These are phyloP conservation scores for Steatocranus sp. DNA, from an alignment of 2,797 vertebrate species.

Conservation along the genomic window DNA sequence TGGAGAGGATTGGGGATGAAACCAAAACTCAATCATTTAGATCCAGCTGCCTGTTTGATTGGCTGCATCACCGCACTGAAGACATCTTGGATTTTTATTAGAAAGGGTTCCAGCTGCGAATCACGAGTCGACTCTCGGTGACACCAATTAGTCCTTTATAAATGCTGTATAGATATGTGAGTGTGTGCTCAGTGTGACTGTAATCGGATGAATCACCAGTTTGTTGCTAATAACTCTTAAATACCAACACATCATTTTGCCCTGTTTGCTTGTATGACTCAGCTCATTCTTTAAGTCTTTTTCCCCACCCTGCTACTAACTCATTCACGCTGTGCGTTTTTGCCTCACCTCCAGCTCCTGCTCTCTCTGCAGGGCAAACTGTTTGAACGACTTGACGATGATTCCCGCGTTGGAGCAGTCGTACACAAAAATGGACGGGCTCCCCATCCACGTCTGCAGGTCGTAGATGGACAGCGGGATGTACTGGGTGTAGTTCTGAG, in stretches of 20 bases:
- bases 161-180: background rate
- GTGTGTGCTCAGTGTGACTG: background rate
- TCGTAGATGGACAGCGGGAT: constrained; percentile 97
- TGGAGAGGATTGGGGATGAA: background rate
- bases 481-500: constrained; percentile 97
- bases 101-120: background rate
- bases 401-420: constrained; percentile 97
- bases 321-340: background rate
- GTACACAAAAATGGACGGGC: constrained; percentile 96
- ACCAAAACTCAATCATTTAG: constrained; percentile 25
- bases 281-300: background rate
- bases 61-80: background rate
- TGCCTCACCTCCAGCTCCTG: constrained; percentile 92
- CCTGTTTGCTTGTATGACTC: background rate
- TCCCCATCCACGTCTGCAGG: constrained; percentile 99
- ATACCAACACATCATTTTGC: background rate
- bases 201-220: background rate
- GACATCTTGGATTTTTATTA: background rate
- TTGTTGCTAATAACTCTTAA: constrained; percentile 4
- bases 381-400: constrained; percentile 97
- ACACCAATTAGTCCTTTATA: background rate
- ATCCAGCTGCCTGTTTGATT: constrained; percentile 27
- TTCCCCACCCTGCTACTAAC: background rate
- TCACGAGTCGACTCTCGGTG: background rate
- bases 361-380: constrained; percentile 95